These are phyloP conservation scores for Toxotes jaculatrix DNA, from an alignment of 2,113 vertebrate genomes.

Conservation along the genomic window DNA sequence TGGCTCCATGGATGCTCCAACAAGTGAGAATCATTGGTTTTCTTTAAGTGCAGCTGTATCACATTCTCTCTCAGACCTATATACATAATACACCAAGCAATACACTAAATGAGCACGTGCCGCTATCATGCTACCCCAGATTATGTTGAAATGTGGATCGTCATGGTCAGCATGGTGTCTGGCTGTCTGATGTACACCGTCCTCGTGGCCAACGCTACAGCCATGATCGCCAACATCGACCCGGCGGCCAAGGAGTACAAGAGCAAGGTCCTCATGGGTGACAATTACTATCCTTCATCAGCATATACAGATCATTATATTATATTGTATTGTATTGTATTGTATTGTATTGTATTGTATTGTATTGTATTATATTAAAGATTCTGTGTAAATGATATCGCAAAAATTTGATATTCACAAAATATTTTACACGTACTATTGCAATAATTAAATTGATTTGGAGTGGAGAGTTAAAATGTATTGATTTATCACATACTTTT, in stretches of 20 bases:
- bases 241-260: slow-evolving; percentile 81
- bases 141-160: slow-evolving; percentile 84
- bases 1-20: slow-evolving; percentile 79
- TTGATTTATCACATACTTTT: not conserved
- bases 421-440: not conserved
- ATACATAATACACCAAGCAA: slow-evolving; percentile 8
- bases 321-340: not conserved
- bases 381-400: not conserved
- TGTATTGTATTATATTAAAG: not conserved
- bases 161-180: slow-evolving; percentile 85
- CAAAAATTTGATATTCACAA: not conserved
- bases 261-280: slow-evolving; percentile 77
- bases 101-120: not conserved
- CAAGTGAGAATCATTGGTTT: slow-evolving; percentile 69
- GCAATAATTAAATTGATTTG: not conserved
- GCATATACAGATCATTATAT: not conserved
- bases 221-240: slow-evolving; percentile 81
- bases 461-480: not conserved
- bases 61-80: slow-evolving; percentile 1
- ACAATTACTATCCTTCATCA: slow-evolving; percentile 18
- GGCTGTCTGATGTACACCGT: slow-evolving; percentile 83
- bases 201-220: slow-evolving; percentile 81
- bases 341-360: not conserved
- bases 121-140: slow-evolving; percentile 65
- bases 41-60: not conserved